A percentile compares a stretch with the other conserved stretches of the same genome.
phyloP scores from a whole-genome alignment of 2,113 vertebrate species.

The Morone saxatilis region DNA sequence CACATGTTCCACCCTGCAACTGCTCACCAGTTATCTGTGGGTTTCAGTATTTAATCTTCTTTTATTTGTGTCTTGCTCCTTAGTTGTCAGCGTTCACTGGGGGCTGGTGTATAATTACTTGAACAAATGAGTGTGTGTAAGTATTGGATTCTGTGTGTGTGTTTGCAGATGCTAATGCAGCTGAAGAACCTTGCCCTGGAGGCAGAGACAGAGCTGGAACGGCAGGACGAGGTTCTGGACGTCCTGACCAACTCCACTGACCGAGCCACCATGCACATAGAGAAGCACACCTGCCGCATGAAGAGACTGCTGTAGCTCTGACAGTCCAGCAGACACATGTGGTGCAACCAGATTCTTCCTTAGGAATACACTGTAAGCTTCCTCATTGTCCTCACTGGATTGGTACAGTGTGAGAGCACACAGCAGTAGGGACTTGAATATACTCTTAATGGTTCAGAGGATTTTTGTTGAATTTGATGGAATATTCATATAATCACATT shows the following conservation, averaged over 20 bases:
- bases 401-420: constrained; percentile 12
- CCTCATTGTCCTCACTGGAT: constrained; percentile 14
- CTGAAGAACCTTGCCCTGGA: constrained; percentile 93
- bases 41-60: constrained; percentile 38
- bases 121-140: constrained; percentile 25
- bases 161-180: constrained; percentile 90
- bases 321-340: constrained; percentile 9
- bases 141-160: constrained; percentile 33
- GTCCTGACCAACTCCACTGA: constrained; percentile 87
- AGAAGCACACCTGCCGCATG: constrained; percentile 90
- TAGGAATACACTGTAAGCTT: constrained; percentile 34
- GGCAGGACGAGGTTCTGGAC: constrained; percentile 92
- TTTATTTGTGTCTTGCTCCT: constrained; percentile 45
- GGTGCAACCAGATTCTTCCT: background rate
- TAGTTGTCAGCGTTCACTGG: constrained; percentile 11
- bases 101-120: constrained; percentile 19
- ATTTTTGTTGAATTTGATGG: background rate
- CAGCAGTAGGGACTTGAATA: background rate
- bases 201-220: constrained; percentile 90
- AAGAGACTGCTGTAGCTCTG: constrained; percentile 86
- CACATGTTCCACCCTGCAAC: constrained; percentile 13
- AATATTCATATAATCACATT: background rate
- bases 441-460: background rate
- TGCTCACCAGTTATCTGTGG: constrained; percentile 9
- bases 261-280: constrained; percentile 84